Conservation (phyloP, 2,113 vertebrate species). For the Nematolebias whitei region DNA sequence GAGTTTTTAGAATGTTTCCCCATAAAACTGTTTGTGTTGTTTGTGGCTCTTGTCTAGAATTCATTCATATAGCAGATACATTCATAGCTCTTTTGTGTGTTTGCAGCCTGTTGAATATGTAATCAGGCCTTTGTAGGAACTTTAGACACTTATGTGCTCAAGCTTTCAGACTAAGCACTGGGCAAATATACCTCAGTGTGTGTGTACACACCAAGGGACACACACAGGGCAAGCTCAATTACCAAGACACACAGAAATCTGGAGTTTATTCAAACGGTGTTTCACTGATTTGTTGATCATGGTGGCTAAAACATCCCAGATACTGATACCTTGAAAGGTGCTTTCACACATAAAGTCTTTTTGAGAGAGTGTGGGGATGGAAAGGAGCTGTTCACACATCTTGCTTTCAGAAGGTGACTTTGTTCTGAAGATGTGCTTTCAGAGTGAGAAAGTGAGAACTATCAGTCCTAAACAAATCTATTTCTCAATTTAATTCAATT, state of each 20-base stretch:
- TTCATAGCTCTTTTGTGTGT: conserved; percentile 33
- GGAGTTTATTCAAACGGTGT: conserved; percentile 12
- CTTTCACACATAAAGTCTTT: not conserved
- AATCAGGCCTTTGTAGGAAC: conserved; percentile 55
- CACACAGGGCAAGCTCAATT: conserved; percentile 12
- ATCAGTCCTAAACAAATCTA: not conserved
- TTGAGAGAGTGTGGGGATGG: too few species aligned
- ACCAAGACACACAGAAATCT: conserved; percentile 40
- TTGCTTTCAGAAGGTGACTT: too few species aligned
- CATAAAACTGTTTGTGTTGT: too few species aligned
- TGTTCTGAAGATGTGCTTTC: too few species aligned
- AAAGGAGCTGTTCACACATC: too few species aligned
- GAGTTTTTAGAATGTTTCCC: not conserved
- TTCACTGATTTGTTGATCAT: conserved; percentile 41
- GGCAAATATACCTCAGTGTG: conserved; percentile 13
- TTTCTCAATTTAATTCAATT: too few species aligned
- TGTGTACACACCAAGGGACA: conserved; percentile 14
- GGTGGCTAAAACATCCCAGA: conserved; percentile 27
- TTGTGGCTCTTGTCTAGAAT: not conserved
- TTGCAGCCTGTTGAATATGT: conserved; percentile 62
- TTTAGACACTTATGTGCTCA: conserved; percentile 44
- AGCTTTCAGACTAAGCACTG: not conserved
- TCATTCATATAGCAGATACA: conserved; percentile 14
- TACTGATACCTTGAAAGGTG: not conserved
- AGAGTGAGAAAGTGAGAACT: not conserved